A percentile compares a stretch with the other conserved stretches of the same genome.
Evolutionary conservation across 1,140 invertebrate species (phyloP).

Genomic region (Drosophila ananassae): DNA sequence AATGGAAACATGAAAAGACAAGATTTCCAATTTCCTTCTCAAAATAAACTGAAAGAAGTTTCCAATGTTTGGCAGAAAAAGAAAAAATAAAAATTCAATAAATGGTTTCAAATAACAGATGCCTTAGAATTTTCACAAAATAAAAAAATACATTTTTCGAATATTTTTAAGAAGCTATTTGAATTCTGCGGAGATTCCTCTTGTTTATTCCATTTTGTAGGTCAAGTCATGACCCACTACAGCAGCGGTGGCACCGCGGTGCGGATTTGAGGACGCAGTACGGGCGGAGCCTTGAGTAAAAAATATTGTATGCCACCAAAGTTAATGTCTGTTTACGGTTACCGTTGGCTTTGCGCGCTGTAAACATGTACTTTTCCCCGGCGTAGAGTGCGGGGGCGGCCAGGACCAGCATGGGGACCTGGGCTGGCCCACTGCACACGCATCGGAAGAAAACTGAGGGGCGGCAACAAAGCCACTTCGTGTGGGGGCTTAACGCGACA

Average conservation of each 20-base stretch:
- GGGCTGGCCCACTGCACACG: slow-evolving; percentile 56
- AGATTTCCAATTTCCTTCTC: slow-evolving; percentile 39
- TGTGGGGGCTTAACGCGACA: slow-evolving; percentile 8
- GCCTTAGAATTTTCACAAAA: neutral
- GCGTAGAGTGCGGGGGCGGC: slow-evolving; percentile 7
- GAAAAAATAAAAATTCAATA: neutral
- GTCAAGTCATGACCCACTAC: slow-evolving; percentile 45
- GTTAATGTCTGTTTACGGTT: slow-evolving; percentile 82
- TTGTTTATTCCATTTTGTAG: slow-evolving; percentile 19
- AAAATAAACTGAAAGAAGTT: slow-evolving; percentile 10
- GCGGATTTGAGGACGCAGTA: slow-evolving; percentile 15
- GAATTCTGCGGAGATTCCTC: neutral
- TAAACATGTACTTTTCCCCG: slow-evolving; percentile 76
- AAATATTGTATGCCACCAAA: slow-evolving; percentile 78
- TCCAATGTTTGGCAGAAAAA: no score
- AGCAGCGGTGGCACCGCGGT: neutral
- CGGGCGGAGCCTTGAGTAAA: slow-evolving; percentile 70
- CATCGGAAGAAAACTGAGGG: slow-evolving; percentile 48
- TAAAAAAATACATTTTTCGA: neutral
- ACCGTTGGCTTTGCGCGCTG: slow-evolving; percentile 72
- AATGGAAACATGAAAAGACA: slow-evolving; percentile 1
- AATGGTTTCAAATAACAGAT: no score
- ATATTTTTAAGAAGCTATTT: neutral
- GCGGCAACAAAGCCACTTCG: slow-evolving; percentile 64
- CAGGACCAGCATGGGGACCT: slow-evolving; percentile 8